These are phyloP conservation scores for Raja brachyura DNA, from an alignment of 2,113 vertebrate species.

Conservation along the genomic window DNA sequence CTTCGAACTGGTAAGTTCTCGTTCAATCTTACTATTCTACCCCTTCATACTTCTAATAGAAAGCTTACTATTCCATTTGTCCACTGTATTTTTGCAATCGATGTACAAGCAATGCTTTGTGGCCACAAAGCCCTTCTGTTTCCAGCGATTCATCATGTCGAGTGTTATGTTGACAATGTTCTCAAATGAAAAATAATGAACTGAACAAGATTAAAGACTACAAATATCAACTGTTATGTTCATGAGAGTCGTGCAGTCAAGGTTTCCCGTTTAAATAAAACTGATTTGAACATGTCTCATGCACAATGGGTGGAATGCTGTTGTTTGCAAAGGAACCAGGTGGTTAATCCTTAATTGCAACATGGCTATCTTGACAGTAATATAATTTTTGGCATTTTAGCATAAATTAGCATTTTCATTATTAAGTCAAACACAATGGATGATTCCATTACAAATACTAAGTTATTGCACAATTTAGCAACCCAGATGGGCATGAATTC, in stretches of 20 bases:
- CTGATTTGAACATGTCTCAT: background rate
- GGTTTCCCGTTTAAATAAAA: background rate
- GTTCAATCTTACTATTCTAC: too few species aligned
- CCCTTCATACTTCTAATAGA: too few species aligned
- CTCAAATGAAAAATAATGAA: background rate
- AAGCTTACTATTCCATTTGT: too few species aligned
- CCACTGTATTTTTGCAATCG: too few species aligned
- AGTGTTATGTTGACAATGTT: background rate
- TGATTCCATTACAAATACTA: background rate
- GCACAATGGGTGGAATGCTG: background rate
- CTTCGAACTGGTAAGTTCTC: too few species aligned
- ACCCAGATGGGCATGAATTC: background rate
- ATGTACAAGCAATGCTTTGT: too few species aligned
- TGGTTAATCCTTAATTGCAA: background rate
- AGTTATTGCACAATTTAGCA: slow-evolving; percentile 5
- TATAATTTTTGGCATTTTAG: background rate
- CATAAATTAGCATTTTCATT: background rate
- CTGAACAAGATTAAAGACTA: background rate
- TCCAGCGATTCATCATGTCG: too few species aligned
- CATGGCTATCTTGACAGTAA: background rate
- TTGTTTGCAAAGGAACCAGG: background rate
- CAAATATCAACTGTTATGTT: background rate
- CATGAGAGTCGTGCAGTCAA: background rate
- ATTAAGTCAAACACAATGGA: background rate
- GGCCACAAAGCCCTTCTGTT: too few species aligned